Conservation (phyloP, 2,113 vertebrate genomes). For the Pedetes capensis region DNA sequence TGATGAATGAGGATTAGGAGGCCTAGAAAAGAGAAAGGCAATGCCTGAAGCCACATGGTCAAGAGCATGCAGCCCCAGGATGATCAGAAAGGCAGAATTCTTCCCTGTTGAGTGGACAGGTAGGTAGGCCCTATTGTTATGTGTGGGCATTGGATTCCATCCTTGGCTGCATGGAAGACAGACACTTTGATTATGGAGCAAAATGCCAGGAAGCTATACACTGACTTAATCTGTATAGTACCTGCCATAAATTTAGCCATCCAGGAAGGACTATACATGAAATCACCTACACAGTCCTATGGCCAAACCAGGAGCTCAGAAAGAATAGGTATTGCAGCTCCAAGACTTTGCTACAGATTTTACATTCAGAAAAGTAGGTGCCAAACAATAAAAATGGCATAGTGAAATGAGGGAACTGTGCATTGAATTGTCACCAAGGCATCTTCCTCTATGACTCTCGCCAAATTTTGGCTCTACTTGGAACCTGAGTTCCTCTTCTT, state of each 20-base stretch:
- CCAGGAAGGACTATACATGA: neutral
- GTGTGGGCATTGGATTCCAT: neutral
- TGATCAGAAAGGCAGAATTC: neutral
- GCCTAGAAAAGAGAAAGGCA: neutral
- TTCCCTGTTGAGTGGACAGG: neutral
- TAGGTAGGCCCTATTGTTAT: neutral
- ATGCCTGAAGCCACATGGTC: neutral
- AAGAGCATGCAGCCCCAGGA: neutral
- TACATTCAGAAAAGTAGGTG: neutral
- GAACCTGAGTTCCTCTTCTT: neutral
- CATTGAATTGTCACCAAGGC: neutral
- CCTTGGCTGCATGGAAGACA: neutral
- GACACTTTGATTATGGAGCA: neutral
- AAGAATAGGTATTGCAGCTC: neutral
- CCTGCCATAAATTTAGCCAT: neutral
- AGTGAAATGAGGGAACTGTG: neutral
- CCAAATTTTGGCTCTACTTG: neutral
- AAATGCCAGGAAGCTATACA: neutral
- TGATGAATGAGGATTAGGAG: neutral
- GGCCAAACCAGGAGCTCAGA: neutral
- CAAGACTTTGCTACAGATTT: neutral
- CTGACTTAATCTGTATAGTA: neutral
- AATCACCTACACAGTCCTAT: neutral
- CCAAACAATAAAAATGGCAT: neutral
- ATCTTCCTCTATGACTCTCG: neutral